A percentile compares a stretch with the other conserved stretches of the same genome.
Evolutionary conservation across 2,113 vertebrate genomes (phyloP).

Genomic region (Girardinichthys multiradiatus): DNA sequence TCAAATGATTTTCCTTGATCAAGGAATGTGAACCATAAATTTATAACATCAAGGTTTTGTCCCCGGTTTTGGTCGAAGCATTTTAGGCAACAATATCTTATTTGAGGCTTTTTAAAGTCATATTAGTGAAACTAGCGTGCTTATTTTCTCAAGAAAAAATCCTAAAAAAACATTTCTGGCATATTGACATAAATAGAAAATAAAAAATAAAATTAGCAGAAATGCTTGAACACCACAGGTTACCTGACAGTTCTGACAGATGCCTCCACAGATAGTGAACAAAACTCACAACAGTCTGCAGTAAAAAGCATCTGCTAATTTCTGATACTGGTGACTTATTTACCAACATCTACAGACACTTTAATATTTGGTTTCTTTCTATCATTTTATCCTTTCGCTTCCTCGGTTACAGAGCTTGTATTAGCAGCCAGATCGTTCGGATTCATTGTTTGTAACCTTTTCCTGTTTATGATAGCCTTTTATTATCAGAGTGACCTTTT

Average conservation of each 20-base stretch:
- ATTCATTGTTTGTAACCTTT: slow-evolving; percentile 75
- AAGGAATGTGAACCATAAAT: no score
- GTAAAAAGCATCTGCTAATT: not conserved
- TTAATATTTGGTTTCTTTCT: slow-evolving; percentile 26
- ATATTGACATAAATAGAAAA: no score
- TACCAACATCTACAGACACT: slow-evolving; percentile 16
- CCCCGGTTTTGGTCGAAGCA: no score
- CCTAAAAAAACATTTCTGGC: no score
- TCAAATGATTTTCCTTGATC: no score
- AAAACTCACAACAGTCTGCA: not conserved
- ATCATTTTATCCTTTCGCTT: slow-evolving; percentile 49
- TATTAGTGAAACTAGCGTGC: not conserved
- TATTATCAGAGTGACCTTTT: slow-evolving; percentile 82
- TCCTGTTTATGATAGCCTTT: slow-evolving; percentile 74
- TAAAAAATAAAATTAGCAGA: no score
- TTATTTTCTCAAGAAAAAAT: not conserved
- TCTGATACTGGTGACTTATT: slow-evolving; percentile 16
- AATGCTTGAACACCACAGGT: no score
- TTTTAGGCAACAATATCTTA: no score
- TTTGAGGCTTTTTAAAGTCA: not conserved
- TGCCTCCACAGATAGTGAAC: not conserved
- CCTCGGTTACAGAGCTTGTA: slow-evolving; percentile 59
- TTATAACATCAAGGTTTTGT: no score
- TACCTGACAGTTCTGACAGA: not conserved
- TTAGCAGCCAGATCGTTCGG: slow-evolving; percentile 57